A percentile compares a stretch with the other conserved stretches of the same genome.
Evolutionary conservation across 2,113 vertebrate species (phyloP).

Genomic region (Scomber colias): DNA sequence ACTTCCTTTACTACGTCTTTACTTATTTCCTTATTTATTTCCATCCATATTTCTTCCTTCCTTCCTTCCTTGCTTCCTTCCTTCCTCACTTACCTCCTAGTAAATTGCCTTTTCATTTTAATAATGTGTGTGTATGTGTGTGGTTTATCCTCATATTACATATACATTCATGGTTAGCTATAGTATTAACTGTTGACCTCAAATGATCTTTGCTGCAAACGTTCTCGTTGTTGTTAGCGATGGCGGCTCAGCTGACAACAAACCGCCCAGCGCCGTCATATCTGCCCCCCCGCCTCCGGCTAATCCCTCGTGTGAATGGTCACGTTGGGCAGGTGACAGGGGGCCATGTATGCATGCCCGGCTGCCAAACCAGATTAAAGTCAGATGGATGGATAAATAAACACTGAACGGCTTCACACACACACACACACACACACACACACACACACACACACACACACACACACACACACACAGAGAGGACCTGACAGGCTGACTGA

Average conservation of each 20-base stretch:
- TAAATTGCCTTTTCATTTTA: no score
- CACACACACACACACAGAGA: no score
- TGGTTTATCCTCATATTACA: no score
- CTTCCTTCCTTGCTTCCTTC: no score
- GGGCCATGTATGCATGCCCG: constrained; percentile 4
- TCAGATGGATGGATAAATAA: constrained; percentile 46
- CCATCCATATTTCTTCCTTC: no score
- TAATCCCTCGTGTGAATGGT: constrained; percentile 54
- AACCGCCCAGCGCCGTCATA: neutral
- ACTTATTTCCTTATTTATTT: no score
- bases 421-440: neutral
- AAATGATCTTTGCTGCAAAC: constrained; percentile 7
- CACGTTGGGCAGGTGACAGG: constrained; percentile 52
- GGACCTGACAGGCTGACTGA: constrained; percentile 13
- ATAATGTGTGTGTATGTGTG: no score
- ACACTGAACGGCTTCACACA: constrained; percentile 27
- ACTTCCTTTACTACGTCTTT: no score
- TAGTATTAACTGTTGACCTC: neutral
- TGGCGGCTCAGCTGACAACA: constrained; percentile 11
- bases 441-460: no score
- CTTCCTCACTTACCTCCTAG: no score
- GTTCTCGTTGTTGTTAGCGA: neutral
- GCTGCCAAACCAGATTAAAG: constrained; percentile 59
- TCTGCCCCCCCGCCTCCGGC: neutral
- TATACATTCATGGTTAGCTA: no score